phyloP scores from a whole-genome alignment of 2,888 invertebrate species.

The Invenusta paracnida region DNA sequence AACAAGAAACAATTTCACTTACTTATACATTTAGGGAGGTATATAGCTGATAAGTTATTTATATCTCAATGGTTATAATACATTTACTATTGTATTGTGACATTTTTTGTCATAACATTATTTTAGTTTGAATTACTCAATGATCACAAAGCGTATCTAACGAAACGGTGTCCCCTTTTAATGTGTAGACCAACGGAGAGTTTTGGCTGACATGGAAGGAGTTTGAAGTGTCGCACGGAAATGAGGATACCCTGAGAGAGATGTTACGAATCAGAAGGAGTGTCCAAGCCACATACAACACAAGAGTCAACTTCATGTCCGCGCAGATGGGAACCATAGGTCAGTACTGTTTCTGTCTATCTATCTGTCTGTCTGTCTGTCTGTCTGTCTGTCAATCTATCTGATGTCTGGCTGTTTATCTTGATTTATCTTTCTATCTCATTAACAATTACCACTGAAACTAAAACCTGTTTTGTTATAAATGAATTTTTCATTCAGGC shows the following conservation, averaged over 20 bases:
- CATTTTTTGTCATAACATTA: background rate
- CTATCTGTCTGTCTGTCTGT: too few species aligned
- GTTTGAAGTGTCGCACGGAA: conserved; percentile 96
- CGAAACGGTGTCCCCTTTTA: background rate
- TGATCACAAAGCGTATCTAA: conserved; percentile 51
- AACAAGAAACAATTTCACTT: too few species aligned
- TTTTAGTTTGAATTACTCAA: conserved; percentile 47
- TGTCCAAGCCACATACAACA: conserved; percentile 94
- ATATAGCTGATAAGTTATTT: too few species aligned
- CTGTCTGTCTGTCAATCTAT: too few species aligned
- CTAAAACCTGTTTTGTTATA: too few species aligned
- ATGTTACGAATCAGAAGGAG: conserved; percentile 95
- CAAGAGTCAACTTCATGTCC: conserved; percentile 96
- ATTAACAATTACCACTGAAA: too few species aligned
- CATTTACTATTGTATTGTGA: background rate
- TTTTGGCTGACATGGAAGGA: conserved; percentile 99
- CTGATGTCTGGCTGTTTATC: too few species aligned
- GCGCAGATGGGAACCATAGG: conserved; percentile 66
- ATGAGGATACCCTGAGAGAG: conserved; percentile 97
- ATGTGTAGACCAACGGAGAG: conserved; percentile 64
- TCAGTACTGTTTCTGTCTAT: too few species aligned
- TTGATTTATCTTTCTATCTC: too few species aligned
- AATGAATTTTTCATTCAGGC: too few species aligned
- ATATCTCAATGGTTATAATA: too few species aligned
- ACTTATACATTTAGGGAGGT: too few species aligned